Evolutionary conservation across 1,140 invertebrate genomes (phyloP).

Genomic region (Papilio xuthus): DNA sequence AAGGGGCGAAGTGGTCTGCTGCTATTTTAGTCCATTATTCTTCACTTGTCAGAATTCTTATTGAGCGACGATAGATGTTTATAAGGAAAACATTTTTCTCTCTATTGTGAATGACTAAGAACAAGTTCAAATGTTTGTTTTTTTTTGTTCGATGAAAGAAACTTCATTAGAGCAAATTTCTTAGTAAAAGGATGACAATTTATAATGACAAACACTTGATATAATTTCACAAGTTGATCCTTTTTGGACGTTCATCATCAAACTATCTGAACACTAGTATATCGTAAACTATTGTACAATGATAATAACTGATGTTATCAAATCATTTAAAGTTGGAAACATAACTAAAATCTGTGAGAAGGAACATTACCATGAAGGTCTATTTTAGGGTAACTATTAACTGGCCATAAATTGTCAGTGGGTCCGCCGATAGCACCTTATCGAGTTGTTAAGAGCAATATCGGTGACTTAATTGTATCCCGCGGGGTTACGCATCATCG

Average conservation of each 20-base stretch:
- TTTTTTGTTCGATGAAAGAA: background rate
- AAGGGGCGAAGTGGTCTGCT: conserved; percentile 60
- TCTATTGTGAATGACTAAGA: conserved; percentile 1
- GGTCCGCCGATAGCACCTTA: conserved; percentile 73
- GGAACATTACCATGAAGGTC: conserved; percentile 38
- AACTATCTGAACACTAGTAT: no score
- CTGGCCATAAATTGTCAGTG: conserved; percentile 71
- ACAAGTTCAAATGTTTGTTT: background rate
- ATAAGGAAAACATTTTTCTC: background rate
- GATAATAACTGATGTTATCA: background rate
- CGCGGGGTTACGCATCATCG: conserved; percentile 57
- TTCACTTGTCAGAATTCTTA: conserved; percentile 47
- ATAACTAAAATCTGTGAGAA: background rate
- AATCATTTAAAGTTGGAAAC: conserved; percentile 7
- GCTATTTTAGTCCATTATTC: conserved; percentile 69
- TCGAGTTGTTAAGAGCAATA: conserved; percentile 72
- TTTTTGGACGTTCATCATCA: no score
- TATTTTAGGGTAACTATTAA: conserved; percentile 72
- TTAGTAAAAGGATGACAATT: background rate
- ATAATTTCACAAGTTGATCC: no score
- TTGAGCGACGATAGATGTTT: conserved; percentile 16
- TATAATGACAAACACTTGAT: no score
- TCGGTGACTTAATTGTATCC: conserved; percentile 66
- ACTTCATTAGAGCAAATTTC: background rate
- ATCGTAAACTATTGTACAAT: background rate